phyloP scores from a whole-genome alignment of 1,140 invertebrate genomes.

The Hycleus phaleratus region DNA sequence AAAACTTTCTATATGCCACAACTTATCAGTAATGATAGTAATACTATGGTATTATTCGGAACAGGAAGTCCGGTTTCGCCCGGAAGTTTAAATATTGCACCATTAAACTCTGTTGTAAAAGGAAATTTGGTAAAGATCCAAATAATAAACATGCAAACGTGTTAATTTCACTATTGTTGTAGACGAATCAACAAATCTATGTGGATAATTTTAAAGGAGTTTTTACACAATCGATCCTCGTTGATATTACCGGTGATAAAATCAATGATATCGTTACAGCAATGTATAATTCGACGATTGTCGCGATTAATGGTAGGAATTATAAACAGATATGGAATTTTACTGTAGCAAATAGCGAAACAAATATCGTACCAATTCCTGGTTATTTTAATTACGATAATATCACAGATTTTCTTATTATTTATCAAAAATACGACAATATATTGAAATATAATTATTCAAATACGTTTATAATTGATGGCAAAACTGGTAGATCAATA shows the following conservation, averaged over 20 bases:
- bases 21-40: slow-evolving; percentile 47
- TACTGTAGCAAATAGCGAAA: slow-evolving; percentile 53
- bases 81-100: slow-evolving; percentile 49
- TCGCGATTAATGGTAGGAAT: slow-evolving; percentile 63
- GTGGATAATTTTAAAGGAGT: slow-evolving; percentile 46
- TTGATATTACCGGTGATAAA: slow-evolving; percentile 67
- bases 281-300: slow-evolving; percentile 64
- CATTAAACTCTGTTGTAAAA: slow-evolving; percentile 21
- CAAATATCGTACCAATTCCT: slow-evolving; percentile 66
- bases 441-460: slow-evolving; percentile 39
- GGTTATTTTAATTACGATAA: slow-evolving; percentile 76
- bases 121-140: slow-evolving; percentile 28
- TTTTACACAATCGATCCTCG: slow-evolving; percentile 60
- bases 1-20: slow-evolving; percentile 71
- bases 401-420: slow-evolving; percentile 76
- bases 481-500: slow-evolving; percentile 58
- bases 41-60: slow-evolving; percentile 52
- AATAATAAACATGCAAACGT: not conserved
- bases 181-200: slow-evolving; percentile 36
- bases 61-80: slow-evolving; percentile 67
- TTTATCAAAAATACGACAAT: slow-evolving; percentile 52
- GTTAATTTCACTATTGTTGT: not conserved
- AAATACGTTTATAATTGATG: slow-evolving; percentile 57
- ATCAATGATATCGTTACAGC: slow-evolving; percentile 65
- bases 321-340: slow-evolving; percentile 66